phyloP scores from a whole-genome alignment of 2,888 invertebrate genomes.

The Parasteatoda lunata region DNA sequence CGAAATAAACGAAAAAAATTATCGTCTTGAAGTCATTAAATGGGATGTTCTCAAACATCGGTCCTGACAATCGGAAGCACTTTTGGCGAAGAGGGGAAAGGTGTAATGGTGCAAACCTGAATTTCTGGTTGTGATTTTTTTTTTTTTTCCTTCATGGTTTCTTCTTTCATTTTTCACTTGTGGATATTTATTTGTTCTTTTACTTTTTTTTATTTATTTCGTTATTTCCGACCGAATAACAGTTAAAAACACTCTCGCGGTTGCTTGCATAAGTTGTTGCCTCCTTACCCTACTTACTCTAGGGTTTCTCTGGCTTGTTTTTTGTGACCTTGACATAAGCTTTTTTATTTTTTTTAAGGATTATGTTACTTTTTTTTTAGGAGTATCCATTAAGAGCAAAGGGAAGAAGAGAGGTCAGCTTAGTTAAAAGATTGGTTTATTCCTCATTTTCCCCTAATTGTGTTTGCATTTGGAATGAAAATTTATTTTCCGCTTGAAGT shows the following conservation, averaged over 20 bases:
- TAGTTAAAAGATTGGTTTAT: not conserved
- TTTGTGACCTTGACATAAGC: not conserved
- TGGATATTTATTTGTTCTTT: slow-evolving; percentile 2
- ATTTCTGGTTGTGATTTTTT: slow-evolving; percentile 32
- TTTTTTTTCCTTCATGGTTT: not conserved
- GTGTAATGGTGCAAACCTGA: slow-evolving; percentile 34
- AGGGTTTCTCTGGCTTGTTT: not conserved
- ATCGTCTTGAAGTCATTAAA: slow-evolving; percentile 2
- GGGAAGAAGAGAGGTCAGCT: not conserved
- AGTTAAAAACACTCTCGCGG: slow-evolving; percentile 1
- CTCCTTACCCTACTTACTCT: not conserved
- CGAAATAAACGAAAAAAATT: not conserved
- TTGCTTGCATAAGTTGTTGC: slow-evolving; percentile 9
- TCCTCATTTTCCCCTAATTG: too few species aligned
- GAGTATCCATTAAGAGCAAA: too few species aligned
- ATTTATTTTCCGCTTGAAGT: too few species aligned
- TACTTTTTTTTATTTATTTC: slow-evolving; percentile 9
- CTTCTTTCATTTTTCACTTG: slow-evolving; percentile 10
- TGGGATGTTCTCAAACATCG: slow-evolving; percentile 10
- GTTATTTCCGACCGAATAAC: not conserved
- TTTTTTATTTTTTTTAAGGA: not conserved
- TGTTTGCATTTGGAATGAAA: too few species aligned
- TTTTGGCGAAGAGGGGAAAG: not conserved
- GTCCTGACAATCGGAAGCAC: not conserved
- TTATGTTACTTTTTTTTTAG: too few species aligned